Base-by-base conservation (phyloP, 1,140 invertebrate species). In the Penaeus vannamei region DNA sequence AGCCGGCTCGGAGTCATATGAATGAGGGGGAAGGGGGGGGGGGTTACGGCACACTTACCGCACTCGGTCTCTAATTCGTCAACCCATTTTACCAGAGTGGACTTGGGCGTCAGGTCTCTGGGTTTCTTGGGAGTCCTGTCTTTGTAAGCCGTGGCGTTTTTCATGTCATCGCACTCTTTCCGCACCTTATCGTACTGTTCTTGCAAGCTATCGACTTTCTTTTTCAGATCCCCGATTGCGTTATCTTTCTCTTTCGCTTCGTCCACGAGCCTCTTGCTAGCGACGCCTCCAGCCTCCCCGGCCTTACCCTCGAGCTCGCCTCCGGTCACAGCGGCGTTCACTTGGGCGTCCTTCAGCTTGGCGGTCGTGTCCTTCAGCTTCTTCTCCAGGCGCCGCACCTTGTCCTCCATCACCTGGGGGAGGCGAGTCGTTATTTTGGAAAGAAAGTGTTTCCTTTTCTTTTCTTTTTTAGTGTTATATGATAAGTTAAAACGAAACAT, bases 21-120 rank as follows among this genome's bases (percentile, higher is more conserved):
- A 61, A 60, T n/a, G 59, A 26, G 80, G 59, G 22, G 80, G 53
- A 22, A 23, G 80, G 80, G 53, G 60, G 81, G 26, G 62, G 60
- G 29, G 14, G 36, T 53, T 29, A 17, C 53, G 12, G 14, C 14
- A 59, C 42, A 92, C 92, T 92, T 94, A 96, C 96, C 95, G 91
- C 97, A 95, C 94, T 97, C 96, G 92, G 94, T 95, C 93, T 97
- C 96, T 91, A 97, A 93, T 72, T 97, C 96, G 82, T 96, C 95
- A 1, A 97, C 95, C 95, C 96, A 96, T 91, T 95, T 96, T 91
- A 96, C 96, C 85, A 97, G 92, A 93, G 96, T 95, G 69, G 95
- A 91, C 94, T 96, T 96, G 17, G 95, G 95, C 80, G 95, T 95
- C 83, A 95, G 92, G 90, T 96, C 96, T 5, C 95, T 95, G 8